Evolutionary conservation across 1,140 invertebrate species (phyloP).

Genomic region (Brachionus plicatilis): DNA sequence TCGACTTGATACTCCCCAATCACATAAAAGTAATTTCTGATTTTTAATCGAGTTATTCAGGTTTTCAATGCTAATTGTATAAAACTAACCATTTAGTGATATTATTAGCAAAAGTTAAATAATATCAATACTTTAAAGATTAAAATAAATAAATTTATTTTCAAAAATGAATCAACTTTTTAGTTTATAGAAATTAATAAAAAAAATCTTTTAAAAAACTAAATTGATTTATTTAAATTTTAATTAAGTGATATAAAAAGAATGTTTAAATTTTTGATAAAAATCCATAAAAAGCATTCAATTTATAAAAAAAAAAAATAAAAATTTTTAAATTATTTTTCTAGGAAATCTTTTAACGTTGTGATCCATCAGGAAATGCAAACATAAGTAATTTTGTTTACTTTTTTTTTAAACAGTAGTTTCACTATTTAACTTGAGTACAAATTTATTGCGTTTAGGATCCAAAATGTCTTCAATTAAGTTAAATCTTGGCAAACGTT

Average conservation of each 20-base stretch:
- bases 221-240: not conserved
- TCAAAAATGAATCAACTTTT: no score
- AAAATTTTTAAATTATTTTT: not conserved
- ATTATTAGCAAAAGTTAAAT: no score
- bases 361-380: not conserved
- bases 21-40: no score
- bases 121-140: no score
- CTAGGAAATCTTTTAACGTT: not conserved
- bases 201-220: not conserved
- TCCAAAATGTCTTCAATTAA: conserved; percentile 88
- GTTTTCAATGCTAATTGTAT: no score
- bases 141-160: no score
- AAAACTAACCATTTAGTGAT: no score
- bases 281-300: not conserved
- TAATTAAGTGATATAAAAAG: not conserved
- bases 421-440: conserved; percentile 85
- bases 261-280: not conserved
- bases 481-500: conserved; percentile 42
- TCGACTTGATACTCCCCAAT: no score
- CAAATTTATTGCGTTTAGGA: conserved; percentile 89
- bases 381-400: not conserved
- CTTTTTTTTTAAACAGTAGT: conserved; percentile 72
- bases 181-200: not conserved
- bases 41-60: no score
- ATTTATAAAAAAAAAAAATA: not conserved